A percentile compares a stretch with the other conserved stretches of the same genome.
These are phyloP conservation scores for Dendrocincla tyrannina DNA, from an alignment of 2,797 vertebrate species.

Conservation along the genomic window DNA sequence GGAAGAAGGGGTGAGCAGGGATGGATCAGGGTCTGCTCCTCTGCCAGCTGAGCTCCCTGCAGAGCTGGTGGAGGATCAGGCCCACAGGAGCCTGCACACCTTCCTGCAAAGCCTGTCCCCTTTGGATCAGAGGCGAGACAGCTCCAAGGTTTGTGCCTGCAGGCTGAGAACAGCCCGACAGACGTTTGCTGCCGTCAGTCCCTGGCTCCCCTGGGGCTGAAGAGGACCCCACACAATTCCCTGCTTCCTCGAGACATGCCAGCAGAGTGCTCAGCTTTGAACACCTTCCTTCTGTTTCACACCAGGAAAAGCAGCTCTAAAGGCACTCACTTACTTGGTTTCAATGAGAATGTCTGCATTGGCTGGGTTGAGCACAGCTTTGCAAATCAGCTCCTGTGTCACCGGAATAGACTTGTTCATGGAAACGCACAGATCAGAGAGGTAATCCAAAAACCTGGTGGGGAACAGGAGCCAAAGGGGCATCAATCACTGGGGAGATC, in stretches of 20 bases:
- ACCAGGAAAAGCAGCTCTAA: not conserved
- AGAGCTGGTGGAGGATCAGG: not conserved
- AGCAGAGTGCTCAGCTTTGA: not conserved
- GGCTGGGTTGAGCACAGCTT: constrained; percentile 90
- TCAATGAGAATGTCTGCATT: constrained; percentile 98
- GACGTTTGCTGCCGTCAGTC: not conserved
- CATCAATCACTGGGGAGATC: constrained; percentile 4
- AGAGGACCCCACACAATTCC: not conserved
- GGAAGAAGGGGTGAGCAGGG: not conserved
- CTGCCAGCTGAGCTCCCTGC: not conserved
- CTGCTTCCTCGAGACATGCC: not conserved
- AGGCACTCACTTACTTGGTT: constrained; percentile 86
- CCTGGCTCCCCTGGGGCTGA: not conserved
- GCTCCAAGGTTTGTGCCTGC: not conserved
- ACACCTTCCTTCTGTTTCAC: constrained; percentile 22
- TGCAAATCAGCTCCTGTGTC: constrained; percentile 97
- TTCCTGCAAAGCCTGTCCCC: not conserved
- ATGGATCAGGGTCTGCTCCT: not conserved
- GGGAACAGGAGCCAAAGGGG: not conserved
- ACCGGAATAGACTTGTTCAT: constrained; percentile 99
- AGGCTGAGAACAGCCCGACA: not conserved
- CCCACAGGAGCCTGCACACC: not conserved
- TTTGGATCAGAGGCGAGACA: not conserved
- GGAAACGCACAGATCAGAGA: constrained; percentile 97
- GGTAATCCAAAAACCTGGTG: constrained; percentile 94